Evolutionary conservation across 92 coral and sea anemone genomes (phyloP).

Genomic region (Zoanthus sociatus): DNA sequence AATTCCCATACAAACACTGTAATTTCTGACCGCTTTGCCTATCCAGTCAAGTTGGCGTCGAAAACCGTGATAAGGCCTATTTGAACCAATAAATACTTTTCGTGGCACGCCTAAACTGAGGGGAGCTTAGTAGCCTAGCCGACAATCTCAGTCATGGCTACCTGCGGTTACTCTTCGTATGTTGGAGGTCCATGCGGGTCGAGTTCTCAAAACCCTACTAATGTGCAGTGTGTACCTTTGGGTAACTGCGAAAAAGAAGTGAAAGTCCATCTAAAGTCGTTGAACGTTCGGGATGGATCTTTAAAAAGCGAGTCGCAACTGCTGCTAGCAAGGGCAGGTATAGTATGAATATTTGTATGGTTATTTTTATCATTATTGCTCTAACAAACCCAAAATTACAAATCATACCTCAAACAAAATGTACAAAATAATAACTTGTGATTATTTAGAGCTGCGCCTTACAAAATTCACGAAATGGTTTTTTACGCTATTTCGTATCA

Average conservation of each 20-base stretch:
- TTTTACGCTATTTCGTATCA: neutral
- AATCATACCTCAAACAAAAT: neutral
- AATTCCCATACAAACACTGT: too few species aligned
- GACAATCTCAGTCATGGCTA: constrained; percentile 39
- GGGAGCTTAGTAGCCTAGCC: constrained; percentile 38
- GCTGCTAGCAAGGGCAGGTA: constrained; percentile 56
- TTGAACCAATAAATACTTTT: constrained; percentile 27
- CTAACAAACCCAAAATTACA: constrained; percentile 31
- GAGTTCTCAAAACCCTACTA: constrained; percentile 33
- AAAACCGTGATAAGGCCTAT: too few species aligned
- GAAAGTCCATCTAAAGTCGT: constrained; percentile 37
- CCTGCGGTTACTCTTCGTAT: constrained; percentile 43
- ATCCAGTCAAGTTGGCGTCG: too few species aligned
- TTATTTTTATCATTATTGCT: constrained; percentile 6
- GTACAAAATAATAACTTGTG: neutral
- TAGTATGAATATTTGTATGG: neutral
- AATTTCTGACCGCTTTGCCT: too few species aligned
- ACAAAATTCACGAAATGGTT: neutral
- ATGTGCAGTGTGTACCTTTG: constrained; percentile 48
- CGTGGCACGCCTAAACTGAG: constrained; percentile 13
- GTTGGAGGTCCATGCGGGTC: constrained; percentile 46
- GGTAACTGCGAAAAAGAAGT: constrained; percentile 23
- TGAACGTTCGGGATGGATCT: constrained; percentile 39
- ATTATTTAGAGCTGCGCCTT: neutral
- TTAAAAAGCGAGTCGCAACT: constrained; percentile 34